These are phyloP conservation scores for Pituophis catenifer DNA, from an alignment of 2,113 vertebrate genomes.

Conservation along the genomic window DNA sequence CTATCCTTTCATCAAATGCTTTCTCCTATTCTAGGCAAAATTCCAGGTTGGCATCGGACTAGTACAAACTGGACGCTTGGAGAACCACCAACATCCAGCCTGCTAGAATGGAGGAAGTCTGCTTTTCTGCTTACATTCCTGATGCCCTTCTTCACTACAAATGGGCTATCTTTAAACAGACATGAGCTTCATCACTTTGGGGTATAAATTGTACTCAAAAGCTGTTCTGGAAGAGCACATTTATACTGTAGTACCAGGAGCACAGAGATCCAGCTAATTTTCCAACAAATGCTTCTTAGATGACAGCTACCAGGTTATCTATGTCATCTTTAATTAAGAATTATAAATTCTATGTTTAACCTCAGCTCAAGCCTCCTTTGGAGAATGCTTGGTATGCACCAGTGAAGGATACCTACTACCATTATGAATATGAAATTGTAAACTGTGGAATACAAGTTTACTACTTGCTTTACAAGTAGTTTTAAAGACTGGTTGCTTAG, in stretches of 20 bases:
- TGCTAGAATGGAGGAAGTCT: not conserved
- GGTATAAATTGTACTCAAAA: not conserved
- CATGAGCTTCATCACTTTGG: not conserved
- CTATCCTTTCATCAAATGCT: not conserved
- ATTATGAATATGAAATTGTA: not conserved
- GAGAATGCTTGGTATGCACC: not conserved
- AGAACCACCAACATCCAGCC: not conserved
- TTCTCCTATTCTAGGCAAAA: not conserved
- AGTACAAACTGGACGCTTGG: not conserved
- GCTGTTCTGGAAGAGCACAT: not conserved
- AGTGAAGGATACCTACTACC: not conserved
- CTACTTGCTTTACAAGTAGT: not conserved
- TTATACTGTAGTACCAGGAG: not conserved
- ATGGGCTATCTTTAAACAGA: not conserved
- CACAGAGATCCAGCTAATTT: not conserved
- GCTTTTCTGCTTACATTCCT: not conserved
- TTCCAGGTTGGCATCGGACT: not conserved
- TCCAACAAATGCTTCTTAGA: not conserved
- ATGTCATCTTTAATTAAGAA: not conserved
- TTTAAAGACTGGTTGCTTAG: not conserved
- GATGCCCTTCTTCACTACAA: not conserved
- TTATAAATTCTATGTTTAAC: not conserved
- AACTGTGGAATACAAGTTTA: not conserved
- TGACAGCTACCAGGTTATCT: not conserved
- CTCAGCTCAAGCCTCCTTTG: not conserved